phyloP scores from a whole-genome alignment of 23 tunicate species.

The Halocynthia roretzi region DNA sequence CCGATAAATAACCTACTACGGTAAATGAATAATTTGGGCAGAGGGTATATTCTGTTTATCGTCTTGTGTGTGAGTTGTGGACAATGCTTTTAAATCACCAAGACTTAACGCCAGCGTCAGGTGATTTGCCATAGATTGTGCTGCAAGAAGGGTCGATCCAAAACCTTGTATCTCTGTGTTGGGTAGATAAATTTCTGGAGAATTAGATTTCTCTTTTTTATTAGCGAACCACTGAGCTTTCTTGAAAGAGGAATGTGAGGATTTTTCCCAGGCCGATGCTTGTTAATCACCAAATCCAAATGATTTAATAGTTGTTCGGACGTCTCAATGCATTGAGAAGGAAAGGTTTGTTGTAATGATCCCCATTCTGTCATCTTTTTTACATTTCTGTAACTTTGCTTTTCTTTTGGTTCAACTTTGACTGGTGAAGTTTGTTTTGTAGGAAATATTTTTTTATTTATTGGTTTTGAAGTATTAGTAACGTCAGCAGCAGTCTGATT shows the following conservation, averaged over 20 bases:
- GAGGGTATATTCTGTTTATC: no score
- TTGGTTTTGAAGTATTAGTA: no score
- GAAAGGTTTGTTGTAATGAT: conserved; percentile 10
- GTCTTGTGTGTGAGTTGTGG: no score
- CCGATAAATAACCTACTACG: no score
- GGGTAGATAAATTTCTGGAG: conserved; percentile 10
- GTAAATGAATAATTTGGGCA: no score
- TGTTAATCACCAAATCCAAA: conserved; percentile 7
- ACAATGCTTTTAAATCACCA: conserved; percentile 12
- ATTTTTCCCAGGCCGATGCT: conserved; percentile 7
- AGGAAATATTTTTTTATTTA: background rate
- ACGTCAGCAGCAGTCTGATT: no score
- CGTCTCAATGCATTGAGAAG: conserved; percentile 1
- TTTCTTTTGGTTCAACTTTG: background rate
- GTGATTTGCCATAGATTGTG: conserved; percentile 26
- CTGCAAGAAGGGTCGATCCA: conserved; percentile 8
- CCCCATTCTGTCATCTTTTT: conserved; percentile 31
- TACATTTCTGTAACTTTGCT: conserved; percentile 9
- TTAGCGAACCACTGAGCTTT: background rate
- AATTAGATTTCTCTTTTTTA: background rate
- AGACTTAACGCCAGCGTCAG: conserved; percentile 10
- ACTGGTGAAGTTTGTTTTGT: background rate
- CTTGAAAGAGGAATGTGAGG: background rate
- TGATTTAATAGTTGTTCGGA: background rate
- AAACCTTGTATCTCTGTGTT: background rate